Evolutionary conservation across 2,888 invertebrate species (phyloP).

Genomic region (Chironomus tentans): DNA sequence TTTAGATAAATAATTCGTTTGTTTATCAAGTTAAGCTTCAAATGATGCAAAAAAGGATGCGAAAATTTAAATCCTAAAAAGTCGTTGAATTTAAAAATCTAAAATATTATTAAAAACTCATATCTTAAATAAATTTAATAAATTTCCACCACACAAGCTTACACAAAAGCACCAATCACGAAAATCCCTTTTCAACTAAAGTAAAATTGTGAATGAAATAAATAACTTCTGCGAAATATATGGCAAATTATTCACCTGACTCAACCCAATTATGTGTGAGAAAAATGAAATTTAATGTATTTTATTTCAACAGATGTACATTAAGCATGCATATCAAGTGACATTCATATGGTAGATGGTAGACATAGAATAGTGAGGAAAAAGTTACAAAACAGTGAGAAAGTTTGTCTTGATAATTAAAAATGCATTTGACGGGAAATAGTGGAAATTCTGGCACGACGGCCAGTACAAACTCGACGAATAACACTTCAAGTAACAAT

Average conservation of each 20-base stretch:
- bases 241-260: too few relatives aligned
- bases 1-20: too few relatives aligned
- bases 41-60: too few relatives aligned
- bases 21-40: too few relatives aligned
- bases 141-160: background rate
- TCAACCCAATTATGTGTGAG: too few relatives aligned
- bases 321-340: background rate
- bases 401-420: background rate
- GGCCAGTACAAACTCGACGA: constrained; percentile 20
- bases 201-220: too few relatives aligned
- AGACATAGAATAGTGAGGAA: background rate
- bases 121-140: background rate
- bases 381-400: background rate
- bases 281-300: background rate
- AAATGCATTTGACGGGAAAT: constrained; percentile 26
- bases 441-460: background rate
- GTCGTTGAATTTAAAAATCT: too few relatives aligned
- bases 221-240: too few relatives aligned
- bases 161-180: background rate
- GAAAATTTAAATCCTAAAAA: too few relatives aligned
- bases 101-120: too few relatives aligned
- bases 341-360: background rate
- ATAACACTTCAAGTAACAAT: constrained; percentile 29
- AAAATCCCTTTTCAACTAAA: too few relatives aligned
- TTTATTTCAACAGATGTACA: constrained; percentile 5